phyloP scores from a whole-genome alignment of 1,140 invertebrate genomes.

The Sycophaga agraensis region DNA sequence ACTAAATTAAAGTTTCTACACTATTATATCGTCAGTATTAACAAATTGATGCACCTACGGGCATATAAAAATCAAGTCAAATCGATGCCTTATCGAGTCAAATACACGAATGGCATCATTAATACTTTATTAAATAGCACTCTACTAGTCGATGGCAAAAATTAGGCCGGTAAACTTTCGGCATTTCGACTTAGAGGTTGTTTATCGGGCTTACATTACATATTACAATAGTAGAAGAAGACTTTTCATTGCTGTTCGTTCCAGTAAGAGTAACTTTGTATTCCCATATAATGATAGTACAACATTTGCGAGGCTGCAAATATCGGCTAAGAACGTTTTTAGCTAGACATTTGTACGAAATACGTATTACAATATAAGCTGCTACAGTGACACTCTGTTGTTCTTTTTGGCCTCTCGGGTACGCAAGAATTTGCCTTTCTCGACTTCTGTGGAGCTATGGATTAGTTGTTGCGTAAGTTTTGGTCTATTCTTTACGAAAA shows the following conservation, averaged over 20 bases:
- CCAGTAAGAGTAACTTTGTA: background rate
- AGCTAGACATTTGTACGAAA: constrained; percentile 4
- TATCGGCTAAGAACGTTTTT: background rate
- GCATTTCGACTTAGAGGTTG: constrained; percentile 3
- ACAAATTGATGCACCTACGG: background rate
- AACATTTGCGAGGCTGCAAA: background rate
- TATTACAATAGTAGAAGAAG: constrained; percentile 7
- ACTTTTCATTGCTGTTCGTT: constrained; percentile 10
- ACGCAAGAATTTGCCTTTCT: background rate
- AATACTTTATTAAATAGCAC: background rate
- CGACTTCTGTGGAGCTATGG: too few relatives aligned
- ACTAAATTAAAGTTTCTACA: background rate
- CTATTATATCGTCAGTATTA: background rate
- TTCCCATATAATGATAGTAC: background rate
- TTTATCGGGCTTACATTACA: constrained; percentile 8
- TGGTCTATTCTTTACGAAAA: too few relatives aligned
- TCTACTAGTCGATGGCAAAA: too few relatives aligned
- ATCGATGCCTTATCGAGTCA: background rate
- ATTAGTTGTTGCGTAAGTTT: too few relatives aligned
- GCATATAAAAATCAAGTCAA: background rate
- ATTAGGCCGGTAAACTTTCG: constrained; percentile 16
- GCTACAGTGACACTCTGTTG: background rate
- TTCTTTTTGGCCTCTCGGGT: background rate
- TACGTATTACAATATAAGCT: constrained; percentile 8
- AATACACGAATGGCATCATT: background rate